Evolutionary conservation across 2,113 vertebrate genomes (phyloP), one percentile per base, ranked within the genome.

Genomic region (Anoplopoma fimbria): DNA sequence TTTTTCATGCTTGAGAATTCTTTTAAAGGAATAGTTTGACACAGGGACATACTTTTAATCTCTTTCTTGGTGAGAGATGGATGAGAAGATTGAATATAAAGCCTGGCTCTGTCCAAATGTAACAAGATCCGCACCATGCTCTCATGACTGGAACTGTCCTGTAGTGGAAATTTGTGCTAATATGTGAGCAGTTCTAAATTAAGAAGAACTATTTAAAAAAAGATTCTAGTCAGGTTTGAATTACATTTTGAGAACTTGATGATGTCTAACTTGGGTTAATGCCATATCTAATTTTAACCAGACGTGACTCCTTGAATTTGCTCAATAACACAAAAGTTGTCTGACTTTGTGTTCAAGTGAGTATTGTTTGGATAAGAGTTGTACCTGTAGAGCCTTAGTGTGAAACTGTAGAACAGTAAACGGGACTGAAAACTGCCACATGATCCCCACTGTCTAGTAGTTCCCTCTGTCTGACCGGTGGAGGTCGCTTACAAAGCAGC

Each of bases 401-500:
- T 58, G 17, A 55, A 23, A 25, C 55, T 69, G 64, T 49, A 42
- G 40, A 58, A 42, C 74, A 65, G 19, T 76, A 25, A 47, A 58
- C 19, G 4, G 29, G 42, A n/a, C 23, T 69, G 17, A 25, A 45
- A 63, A 21, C 9, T 40, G 60, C 73, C 40, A 64, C 60, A 42
- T 27, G 69, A 77, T 38, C 62, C 47, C 13, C 15, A 21, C 62
- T 9, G 47, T 55, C 42, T 9, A 13, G 34, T 27, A 42, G n/a
- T 13, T 9, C 13, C 25, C 9, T 49, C 45, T 87, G 85, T 64
- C 19, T 60, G 69, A 15, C 33, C 33, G 23, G 31, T 21, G 51
- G 61, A 68, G 79, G 61, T 80, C 67, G 61, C 57, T 69, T 69
- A 25, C 23, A 17, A 57, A 71, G 53, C 47, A 53, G 12, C 34